A percentile compares a stretch with the other conserved stretches of the same genome.
Evolutionary conservation across 2,797 vertebrate species (phyloP).

Genomic region (Atherinosoma microstoma): DNA sequence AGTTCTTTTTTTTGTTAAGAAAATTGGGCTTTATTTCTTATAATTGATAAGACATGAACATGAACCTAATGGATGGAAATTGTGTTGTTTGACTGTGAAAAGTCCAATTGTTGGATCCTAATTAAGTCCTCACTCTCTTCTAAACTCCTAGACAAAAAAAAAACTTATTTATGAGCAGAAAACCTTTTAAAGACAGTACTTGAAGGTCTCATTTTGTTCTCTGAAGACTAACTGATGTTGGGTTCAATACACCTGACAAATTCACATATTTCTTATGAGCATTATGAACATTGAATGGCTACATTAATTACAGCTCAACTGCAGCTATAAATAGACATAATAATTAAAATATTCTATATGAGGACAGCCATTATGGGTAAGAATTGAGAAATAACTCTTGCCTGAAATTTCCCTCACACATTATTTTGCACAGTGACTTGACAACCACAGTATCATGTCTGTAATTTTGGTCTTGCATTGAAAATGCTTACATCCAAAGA

Average conservation of each 20-base stretch:
- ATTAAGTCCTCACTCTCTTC: not conserved
- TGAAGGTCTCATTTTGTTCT: slow-evolving; percentile 1
- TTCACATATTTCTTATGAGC: too few relatives aligned
- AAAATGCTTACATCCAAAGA: slow-evolving; percentile 9
- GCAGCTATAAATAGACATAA: not conserved
- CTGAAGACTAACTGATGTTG: not conserved
- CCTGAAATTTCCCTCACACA: slow-evolving; percentile 34
- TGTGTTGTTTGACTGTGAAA: too few relatives aligned
- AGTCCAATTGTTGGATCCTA: too few relatives aligned
- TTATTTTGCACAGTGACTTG: slow-evolving; percentile 34
- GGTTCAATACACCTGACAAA: not conserved
- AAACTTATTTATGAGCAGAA: not conserved
- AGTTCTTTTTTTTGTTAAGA: too few relatives aligned
- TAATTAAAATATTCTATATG: not conserved
- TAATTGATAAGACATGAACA: not conserved
- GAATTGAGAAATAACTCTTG: slow-evolving; percentile 16
- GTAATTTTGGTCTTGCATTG: not conserved
- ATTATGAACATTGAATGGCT: not conserved
- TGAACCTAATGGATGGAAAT: too few relatives aligned
- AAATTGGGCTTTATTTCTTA: too few relatives aligned
- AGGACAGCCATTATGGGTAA: not conserved
- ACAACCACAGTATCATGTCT: not conserved
- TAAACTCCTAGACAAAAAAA: slow-evolving; percentile 1
- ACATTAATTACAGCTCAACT: not conserved
- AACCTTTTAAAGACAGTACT: not conserved